phyloP scores from a whole-genome alignment of 2,113 vertebrate genomes.

The Zapornia atra region DNA sequence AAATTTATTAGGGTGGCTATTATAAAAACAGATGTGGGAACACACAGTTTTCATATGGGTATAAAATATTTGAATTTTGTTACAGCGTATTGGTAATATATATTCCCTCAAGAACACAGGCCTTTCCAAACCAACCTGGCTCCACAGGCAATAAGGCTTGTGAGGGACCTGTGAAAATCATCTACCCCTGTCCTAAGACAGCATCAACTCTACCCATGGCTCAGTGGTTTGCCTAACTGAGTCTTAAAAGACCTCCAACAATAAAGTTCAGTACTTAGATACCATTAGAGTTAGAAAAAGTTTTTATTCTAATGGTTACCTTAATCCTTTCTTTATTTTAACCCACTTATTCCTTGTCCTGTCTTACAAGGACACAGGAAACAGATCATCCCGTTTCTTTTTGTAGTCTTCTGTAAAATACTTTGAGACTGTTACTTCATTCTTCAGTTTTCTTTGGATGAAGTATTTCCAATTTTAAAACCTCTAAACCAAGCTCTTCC shows the following conservation, averaged over 20 bases:
- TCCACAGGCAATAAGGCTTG: background rate
- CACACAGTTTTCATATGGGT: background rate
- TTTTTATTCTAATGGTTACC: background rate
- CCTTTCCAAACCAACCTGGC: background rate
- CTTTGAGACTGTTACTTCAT: background rate
- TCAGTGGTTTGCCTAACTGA: background rate
- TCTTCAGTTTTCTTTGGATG: background rate
- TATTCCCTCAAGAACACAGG: background rate
- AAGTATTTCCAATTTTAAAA: background rate
- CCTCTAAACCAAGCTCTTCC: background rate
- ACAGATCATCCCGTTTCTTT: background rate
- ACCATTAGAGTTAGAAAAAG: background rate
- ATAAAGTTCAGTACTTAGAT: background rate
- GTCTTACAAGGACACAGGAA: background rate
- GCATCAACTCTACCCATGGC: background rate
- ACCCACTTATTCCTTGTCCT: background rate
- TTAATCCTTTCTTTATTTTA: background rate
- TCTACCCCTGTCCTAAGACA: background rate
- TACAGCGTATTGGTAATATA: background rate
- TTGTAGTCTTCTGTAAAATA: background rate
- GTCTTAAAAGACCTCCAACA: background rate
- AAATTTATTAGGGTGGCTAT: background rate
- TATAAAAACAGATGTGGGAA: conserved; percentile 18
- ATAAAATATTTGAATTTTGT: background rate
- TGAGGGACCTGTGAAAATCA: background rate